Percentiles rank a stretch among this genome's conserved stretches.
Evolutionary conservation across 2,797 vertebrate genomes (phyloP).

Genomic region (Sardinella longiceps): DNA sequence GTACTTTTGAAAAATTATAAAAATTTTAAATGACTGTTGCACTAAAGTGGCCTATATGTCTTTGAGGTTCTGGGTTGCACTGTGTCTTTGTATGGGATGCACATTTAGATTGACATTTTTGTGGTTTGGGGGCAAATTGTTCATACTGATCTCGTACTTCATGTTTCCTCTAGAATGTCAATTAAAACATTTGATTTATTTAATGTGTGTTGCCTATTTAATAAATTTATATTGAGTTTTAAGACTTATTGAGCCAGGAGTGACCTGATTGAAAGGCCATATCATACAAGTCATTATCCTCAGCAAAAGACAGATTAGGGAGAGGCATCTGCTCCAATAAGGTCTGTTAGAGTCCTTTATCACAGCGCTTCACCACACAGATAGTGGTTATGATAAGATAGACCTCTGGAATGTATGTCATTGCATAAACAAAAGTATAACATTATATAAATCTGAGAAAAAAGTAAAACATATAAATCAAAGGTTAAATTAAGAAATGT

Average conservation of each 20-base stretch:
- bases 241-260: background rate
- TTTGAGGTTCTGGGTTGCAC: slow-evolving; percentile 55
- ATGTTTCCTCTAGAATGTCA: slow-evolving; percentile 62
- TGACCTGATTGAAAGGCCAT: background rate
- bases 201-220: slow-evolving; percentile 2
- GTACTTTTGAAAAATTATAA: slow-evolving; percentile 10
- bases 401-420: too few relatives aligned
- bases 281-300: background rate
- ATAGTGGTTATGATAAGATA: too few relatives aligned
- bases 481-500: too few relatives aligned
- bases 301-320: background rate
- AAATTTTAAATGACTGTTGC: slow-evolving; percentile 35
- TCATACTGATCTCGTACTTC: slow-evolving; percentile 56
- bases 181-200: slow-evolving; percentile 62
- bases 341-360: too few relatives aligned
- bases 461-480: too few relatives aligned
- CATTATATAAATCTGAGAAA: too few relatives aligned
- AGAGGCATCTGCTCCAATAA: too few relatives aligned
- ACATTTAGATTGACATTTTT: slow-evolving; percentile 44
- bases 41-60: slow-evolving; percentile 51
- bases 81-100: slow-evolving; percentile 60
- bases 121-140: slow-evolving; percentile 47
- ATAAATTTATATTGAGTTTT: background rate
- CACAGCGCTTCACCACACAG: too few relatives aligned
- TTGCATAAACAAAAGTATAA: too few relatives aligned